A percentile compares a stretch with the other conserved stretches of the same genome.
Conservation (phyloP, 1,140 invertebrate species). For the Drosophila orosa region DNA sequence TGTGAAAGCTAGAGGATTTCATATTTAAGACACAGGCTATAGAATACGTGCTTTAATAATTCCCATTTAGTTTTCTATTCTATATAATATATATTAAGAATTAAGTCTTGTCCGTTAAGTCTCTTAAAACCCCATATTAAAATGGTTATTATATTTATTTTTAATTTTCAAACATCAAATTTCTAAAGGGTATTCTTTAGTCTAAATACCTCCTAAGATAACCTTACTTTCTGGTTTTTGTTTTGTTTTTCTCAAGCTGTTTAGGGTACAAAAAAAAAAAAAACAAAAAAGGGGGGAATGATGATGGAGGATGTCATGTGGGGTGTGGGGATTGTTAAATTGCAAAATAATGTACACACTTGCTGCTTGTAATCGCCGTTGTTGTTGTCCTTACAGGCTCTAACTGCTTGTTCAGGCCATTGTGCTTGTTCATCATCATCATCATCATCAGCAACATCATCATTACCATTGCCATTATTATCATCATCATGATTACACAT, state of each 20-base stretch:
- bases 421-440: constrained; percentile 78
- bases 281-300: constrained; percentile 9
- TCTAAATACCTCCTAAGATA: background rate
- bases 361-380: constrained; percentile 78
- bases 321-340: constrained; percentile 66
- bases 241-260: constrained; percentile 54
- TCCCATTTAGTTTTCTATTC: background rate
- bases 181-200: background rate
- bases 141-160: too few species aligned
- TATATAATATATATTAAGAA: background rate
- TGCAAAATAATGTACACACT: constrained; percentile 83
- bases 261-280: constrained; percentile 30
- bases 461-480: constrained; percentile 14
- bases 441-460: constrained; percentile 53
- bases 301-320: constrained; percentile 1
- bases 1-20: background rate
- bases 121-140: background rate
- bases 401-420: constrained; percentile 78
- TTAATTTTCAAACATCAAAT: too few species aligned
- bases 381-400: constrained; percentile 70
- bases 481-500: constrained; percentile 2
- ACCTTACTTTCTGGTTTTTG: constrained; percentile 7
- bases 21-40: background rate
- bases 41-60: background rate
- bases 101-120: background rate